Base-by-base conservation (phyloP, 2,113 vertebrate genomes). In the Calyptommatus sinebrachiatus region DNA sequence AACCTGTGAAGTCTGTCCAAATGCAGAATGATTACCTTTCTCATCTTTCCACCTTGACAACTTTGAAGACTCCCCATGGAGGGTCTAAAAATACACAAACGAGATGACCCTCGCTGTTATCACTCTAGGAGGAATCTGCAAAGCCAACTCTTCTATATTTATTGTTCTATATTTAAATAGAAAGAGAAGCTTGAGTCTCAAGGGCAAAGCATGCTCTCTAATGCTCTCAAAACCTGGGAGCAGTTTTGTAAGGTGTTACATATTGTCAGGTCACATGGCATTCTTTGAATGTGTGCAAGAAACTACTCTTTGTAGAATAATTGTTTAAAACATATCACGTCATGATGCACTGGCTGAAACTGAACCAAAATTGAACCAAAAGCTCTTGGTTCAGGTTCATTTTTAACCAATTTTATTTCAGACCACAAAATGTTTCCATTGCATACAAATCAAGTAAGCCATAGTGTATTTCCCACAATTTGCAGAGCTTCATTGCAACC, bases 31-130 rank as follows among this genome's bases (percentile, higher is more conserved):
- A 65, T 75, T 83, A 63, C 66, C 61, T 81, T 31, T 81, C 45
- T 61, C 28, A 45, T 86, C 81, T 60, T 80, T 45, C 73, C 45
- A 82, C 67, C 63, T 88, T 84, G 84, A 78, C 70, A 0, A 45
- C 50, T 81, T 81, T 68, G 26, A 79, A 86, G 89, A 41, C 11
- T 79, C 62, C 73, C 35, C 75, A 66, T 29, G 61, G n/a, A 71
- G 77, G 71, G 68, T 48, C 78, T 71, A 86, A 73, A 76, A 67
- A 79, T 81, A 74, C 16, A 7, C 35, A 29, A 67, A 29, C 7
- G 1, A 20, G 22, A 61, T 76, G 62, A 78, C 1, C 26, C 12
- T 29, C 1, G 0, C 8, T 0, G 71, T 83, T 84, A 82, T 57
- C 62, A 76, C 41, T 57, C 46, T 3, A 14, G 79, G 71, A 85